Evolutionary conservation across 2,797 vertebrate genomes (phyloP).

Genomic region (Syngnathus acus): DNA sequence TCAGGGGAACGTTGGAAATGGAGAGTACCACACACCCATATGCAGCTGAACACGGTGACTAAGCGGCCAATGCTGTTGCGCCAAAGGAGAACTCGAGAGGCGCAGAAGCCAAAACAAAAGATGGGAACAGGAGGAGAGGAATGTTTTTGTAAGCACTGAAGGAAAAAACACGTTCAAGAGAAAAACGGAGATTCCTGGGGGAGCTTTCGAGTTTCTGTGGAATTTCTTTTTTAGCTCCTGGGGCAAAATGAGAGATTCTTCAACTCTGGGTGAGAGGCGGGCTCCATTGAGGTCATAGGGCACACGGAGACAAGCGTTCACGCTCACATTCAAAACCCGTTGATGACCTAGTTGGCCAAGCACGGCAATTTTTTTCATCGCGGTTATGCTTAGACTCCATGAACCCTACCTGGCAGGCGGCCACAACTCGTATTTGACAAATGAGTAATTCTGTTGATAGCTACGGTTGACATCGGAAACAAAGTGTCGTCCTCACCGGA

Average conservation of each 20-base stretch:
- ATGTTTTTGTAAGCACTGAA: constrained; percentile 36
- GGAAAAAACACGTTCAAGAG: constrained; percentile 14
- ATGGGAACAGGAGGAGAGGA: constrained; percentile 20
- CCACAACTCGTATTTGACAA: background rate
- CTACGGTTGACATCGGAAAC: background rate
- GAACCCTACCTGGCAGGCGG: background rate
- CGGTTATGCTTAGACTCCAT: background rate
- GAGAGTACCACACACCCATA: background rate
- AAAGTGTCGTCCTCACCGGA: constrained; percentile 1
- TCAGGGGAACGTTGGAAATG: background rate
- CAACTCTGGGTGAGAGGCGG: background rate
- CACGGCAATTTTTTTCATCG: background rate
- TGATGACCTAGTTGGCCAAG: background rate
- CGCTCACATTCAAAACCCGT: too few relatives aligned
- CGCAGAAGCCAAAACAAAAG: constrained; percentile 13
- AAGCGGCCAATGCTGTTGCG: constrained; percentile 17
- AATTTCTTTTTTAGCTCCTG: background rate
- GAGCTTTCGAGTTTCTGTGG: constrained; percentile 44
- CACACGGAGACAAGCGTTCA: too few relatives aligned
- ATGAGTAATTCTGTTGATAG: background rate
- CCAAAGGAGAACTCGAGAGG: background rate
- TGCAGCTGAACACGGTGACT: constrained; percentile 17
- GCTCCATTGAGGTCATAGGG: background rate
- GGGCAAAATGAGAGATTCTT: too few relatives aligned
- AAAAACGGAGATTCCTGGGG: constrained; percentile 46